Conservation (phyloP, 2,888 invertebrate species). For the Volucella inflata region DNA sequence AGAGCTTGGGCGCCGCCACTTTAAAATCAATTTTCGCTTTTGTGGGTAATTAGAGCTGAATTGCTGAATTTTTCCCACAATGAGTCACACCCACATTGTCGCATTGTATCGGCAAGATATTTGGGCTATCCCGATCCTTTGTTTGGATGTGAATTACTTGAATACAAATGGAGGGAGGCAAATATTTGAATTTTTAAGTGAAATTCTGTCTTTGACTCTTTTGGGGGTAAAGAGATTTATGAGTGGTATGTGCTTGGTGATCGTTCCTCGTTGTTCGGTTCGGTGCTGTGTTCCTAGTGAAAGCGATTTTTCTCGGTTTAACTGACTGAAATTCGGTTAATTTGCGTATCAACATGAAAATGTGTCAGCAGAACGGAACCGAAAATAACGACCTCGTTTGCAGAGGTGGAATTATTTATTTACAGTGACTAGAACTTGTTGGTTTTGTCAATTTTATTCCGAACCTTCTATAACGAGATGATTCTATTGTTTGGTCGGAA, state of each 20-base stretch:
- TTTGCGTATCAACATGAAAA: constrained; percentile 35
- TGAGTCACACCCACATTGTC: constrained; percentile 35
- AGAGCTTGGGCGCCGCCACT: constrained; percentile 23
- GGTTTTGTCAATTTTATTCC: too few relatives aligned
- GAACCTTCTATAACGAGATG: too few relatives aligned
- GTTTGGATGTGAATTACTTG: constrained; percentile 20
- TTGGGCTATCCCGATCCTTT: not conserved
- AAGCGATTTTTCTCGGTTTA: constrained; percentile 27
- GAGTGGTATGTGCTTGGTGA: too few relatives aligned
- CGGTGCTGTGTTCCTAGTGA: constrained; percentile 24
- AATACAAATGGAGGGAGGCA: constrained; percentile 6
- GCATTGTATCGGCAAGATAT: not conserved
- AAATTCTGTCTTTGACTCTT: constrained; percentile 10
- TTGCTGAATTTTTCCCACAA: constrained; percentile 7
- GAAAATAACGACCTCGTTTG: too few relatives aligned
- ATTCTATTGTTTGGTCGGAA: too few relatives aligned
- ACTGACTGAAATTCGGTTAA: constrained; percentile 25
- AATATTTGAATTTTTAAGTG: constrained; percentile 45
- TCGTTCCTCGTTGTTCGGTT: not conserved
- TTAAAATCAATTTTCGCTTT: constrained; percentile 19
- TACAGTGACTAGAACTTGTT: too few relatives aligned
- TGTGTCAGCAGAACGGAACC: constrained; percentile 8
- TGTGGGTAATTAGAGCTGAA: constrained; percentile 19
- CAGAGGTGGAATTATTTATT: too few relatives aligned
- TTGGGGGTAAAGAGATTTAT: not conserved